Base-by-base conservation (phyloP, 2,888 invertebrate species). In the Terebella lapidaria region DNA sequence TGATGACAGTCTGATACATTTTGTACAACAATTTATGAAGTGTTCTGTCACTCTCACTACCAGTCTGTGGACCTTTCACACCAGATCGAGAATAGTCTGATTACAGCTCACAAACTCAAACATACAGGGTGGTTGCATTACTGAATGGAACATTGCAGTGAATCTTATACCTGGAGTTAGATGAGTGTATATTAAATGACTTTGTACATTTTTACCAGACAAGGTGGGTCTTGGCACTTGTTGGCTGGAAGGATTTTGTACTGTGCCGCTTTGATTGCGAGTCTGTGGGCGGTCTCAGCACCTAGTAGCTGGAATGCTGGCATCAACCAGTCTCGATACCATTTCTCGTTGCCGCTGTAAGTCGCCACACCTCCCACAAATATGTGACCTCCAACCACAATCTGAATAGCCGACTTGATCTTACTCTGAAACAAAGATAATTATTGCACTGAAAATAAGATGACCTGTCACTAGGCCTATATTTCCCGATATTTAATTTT, bases 261-360 rank as follows among this genome's bases (percentile, higher is more conserved):
- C 80, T 92, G 91, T 25, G 89, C 86, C 4, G 87, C 85, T 65
- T 84, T 78, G 1, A 96, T 84, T 3, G 91, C 92, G 26, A 92
- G 70, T 65, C 86, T 87, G 74, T 96, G 96, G 1, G 92, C 88
- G 54, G 83, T 84, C 83, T 96, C 96, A 0, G 94, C 89, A 71
- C 88, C 88, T 5, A 94, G 72, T 15, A 84, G 77, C 42, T 87
- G 88, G 27, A 87, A 82, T 0, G 86, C 42, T 0, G 93, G 93
- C 84, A 90, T 88, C 1, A 90, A 73, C 61, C 87, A 77, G 61
- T 87, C 83, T 56, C 85, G 84, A 78, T 92, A 93, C 78, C 92
- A 92, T 66, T 86, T 87, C 74, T 89, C 88, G 75, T 92, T 88
- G 66, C 88, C 88, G 72, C 87, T 87, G 74, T 88, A 89, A 49